Percentiles rank a stretch among this genome's conserved stretches.
Evolutionary conservation across 2,113 vertebrate species (phyloP).

Genomic region (Boleophthalmus pectinirostris): DNA sequence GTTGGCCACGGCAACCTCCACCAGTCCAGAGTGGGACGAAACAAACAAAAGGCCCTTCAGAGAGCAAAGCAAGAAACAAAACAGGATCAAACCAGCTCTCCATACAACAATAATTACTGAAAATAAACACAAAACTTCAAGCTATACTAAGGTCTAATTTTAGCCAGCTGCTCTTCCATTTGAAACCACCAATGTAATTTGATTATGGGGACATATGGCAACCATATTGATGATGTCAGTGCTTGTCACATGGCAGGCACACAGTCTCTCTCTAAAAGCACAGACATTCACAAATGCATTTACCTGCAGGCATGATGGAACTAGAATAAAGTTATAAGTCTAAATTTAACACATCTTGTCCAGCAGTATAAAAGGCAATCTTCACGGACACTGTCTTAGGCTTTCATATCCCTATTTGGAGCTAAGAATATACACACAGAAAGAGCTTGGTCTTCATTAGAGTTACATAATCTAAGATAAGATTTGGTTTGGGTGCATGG

Average conservation of each 20-base stretch:
- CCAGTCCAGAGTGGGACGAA: conserved; percentile 79
- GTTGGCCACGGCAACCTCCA: conserved; percentile 88
- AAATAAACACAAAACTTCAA: conserved; percentile 39
- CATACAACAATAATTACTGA: conserved; percentile 35
- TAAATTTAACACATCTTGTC: conserved; percentile 42
- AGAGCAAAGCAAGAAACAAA: neutral
- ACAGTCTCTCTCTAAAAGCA: neutral
- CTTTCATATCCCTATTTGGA: conserved; percentile 49
- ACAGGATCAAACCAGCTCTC: conserved; percentile 1
- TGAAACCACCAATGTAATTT: conserved; percentile 28
- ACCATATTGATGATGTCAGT: conserved; percentile 6
- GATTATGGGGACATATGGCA: conserved; percentile 17
- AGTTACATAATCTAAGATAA: conserved; percentile 62
- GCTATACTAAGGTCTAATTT: conserved; percentile 31
- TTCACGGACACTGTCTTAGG: conserved; percentile 29
- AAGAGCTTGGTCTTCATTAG: conserved; percentile 40
- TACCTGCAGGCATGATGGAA: neutral
- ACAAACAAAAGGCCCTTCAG: conserved; percentile 85
- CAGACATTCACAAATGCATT: conserved; percentile 5
- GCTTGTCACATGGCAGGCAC: neutral
- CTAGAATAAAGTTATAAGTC: neutral
- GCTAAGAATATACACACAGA: conserved; percentile 33
- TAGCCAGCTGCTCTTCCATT: conserved; percentile 36
- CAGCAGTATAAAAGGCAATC: conserved; percentile 25
- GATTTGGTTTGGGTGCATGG: conserved; percentile 41